Evolutionary conservation across 2,888 invertebrate genomes (phyloP).

Genomic region (Pristionchus exspectatus): DNA sequence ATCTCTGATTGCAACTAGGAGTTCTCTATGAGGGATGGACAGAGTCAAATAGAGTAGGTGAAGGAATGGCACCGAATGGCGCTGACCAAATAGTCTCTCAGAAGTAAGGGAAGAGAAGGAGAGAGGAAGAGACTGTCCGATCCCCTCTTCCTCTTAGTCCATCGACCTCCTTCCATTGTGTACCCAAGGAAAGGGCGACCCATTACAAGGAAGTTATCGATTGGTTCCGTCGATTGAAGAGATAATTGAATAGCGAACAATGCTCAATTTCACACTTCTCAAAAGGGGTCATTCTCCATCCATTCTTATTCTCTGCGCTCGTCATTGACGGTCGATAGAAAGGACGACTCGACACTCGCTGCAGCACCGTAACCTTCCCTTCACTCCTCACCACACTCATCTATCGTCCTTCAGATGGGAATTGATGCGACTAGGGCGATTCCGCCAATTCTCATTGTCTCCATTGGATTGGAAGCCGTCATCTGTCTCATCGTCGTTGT

Average conservation of each 20-base stretch:
- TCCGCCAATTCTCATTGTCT: background rate
- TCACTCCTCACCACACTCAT: background rate
- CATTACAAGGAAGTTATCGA: background rate
- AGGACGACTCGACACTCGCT: background rate
- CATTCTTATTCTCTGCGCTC: background rate
- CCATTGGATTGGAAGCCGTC: background rate
- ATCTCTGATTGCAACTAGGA: constrained; percentile 20
- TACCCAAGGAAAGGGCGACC: constrained; percentile 18
- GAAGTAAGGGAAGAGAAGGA: constrained; percentile 41
- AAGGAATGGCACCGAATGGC: constrained; percentile 63
- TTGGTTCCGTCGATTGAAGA: background rate
- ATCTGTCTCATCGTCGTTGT: constrained; percentile 13
- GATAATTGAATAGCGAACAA: constrained; percentile 8
- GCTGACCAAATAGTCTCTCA: constrained; percentile 61
- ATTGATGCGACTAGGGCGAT: background rate
- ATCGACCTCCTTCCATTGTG: constrained; percentile 11
- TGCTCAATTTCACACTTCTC: background rate
- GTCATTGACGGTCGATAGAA: constrained; percentile 33
- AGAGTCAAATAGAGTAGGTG: constrained; percentile 34
- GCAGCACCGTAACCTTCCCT: background rate
- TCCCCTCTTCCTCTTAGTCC: constrained; percentile 37
- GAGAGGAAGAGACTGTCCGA: constrained; percentile 11
- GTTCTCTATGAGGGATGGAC: constrained; percentile 19
- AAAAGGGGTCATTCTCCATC: background rate
- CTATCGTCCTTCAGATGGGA: background rate